Percentiles rank a stretch among this genome's conserved stretches.
Evolutionary conservation across 2,888 invertebrate species (phyloP).

Genomic region (Brachylomia viminalis): DNA sequence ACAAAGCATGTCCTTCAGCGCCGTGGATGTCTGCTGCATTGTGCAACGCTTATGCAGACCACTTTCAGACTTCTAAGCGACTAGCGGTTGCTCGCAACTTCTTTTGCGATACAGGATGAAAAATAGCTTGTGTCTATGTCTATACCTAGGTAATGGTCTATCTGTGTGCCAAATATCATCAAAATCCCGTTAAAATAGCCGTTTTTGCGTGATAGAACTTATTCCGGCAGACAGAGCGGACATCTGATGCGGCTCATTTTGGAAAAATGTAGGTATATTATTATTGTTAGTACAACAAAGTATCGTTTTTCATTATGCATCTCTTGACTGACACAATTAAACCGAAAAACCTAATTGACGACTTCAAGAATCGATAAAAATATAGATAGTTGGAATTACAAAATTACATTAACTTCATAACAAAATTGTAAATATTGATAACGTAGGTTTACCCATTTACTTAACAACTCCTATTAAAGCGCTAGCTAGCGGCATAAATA

Average conservation of each 20-base stretch:
- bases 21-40: constrained; percentile 79
- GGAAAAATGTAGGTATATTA: neutral
- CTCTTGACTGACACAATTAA: neutral
- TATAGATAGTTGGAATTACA: neutral
- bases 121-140: no score
- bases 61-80: constrained; percentile 70
- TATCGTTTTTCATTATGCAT: neutral
- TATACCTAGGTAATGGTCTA: no score
- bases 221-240: constrained; percentile 25
- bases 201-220: no score
- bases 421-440: neutral
- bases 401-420: neutral
- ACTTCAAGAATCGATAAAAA: neutral
- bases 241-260: constrained; percentile 4
- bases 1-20: constrained; percentile 82
- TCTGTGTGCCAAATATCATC: no score
- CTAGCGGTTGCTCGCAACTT: constrained; percentile 20
- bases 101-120: no score
- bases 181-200: no score
- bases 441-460: neutral
- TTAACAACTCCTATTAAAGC: constrained; percentile 21
- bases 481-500: constrained; percentile 65
- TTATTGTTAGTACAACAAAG: neutral
- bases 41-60: constrained; percentile 70
- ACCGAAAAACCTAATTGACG: neutral